These are phyloP conservation scores for Tetramorium simillimum DNA, from an alignment of 1,140 invertebrate species.

Conservation along the genomic window DNA sequence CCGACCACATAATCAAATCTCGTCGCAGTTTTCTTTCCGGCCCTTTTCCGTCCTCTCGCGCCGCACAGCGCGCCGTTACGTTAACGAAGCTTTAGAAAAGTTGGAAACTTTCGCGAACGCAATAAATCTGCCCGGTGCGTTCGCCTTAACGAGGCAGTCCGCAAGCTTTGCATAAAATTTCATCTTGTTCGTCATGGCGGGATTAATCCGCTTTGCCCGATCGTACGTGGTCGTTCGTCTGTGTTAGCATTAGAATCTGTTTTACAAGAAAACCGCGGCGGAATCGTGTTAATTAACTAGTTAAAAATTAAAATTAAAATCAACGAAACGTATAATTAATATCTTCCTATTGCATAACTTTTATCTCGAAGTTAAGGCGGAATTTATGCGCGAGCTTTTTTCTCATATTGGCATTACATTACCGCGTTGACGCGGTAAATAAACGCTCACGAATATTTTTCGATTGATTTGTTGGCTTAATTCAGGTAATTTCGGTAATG, in stretches of 20 bases:
- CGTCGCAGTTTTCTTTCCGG: neutral
- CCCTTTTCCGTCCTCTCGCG: neutral
- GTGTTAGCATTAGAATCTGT: neutral
- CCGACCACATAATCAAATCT: constrained; percentile 20
- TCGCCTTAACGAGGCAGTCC: constrained; percentile 37
- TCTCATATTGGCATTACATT: neutral
- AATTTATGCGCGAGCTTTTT: constrained; percentile 11
- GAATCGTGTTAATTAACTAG: neutral
- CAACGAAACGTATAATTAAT: neutral
- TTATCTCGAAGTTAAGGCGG: neutral
- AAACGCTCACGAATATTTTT: constrained; percentile 30
- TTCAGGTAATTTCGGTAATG: constrained; percentile 39
- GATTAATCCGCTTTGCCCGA: constrained; percentile 26
- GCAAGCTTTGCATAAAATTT: constrained; percentile 52
- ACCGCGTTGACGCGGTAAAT: neutral
- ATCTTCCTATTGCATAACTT: neutral
- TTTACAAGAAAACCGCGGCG: neutral
- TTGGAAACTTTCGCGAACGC: constrained; percentile 45
- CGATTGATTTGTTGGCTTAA: constrained; percentile 23
- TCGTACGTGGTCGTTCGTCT: neutral
- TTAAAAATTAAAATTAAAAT: constrained; percentile 16
- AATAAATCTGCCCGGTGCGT: constrained; percentile 41
- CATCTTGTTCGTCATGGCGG: constrained; percentile 10
- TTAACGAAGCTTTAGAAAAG: constrained; percentile 40
- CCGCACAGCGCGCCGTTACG: neutral